Conservation (phyloP, 2,113 vertebrate species). For the Meleagris gallopavo region DNA sequence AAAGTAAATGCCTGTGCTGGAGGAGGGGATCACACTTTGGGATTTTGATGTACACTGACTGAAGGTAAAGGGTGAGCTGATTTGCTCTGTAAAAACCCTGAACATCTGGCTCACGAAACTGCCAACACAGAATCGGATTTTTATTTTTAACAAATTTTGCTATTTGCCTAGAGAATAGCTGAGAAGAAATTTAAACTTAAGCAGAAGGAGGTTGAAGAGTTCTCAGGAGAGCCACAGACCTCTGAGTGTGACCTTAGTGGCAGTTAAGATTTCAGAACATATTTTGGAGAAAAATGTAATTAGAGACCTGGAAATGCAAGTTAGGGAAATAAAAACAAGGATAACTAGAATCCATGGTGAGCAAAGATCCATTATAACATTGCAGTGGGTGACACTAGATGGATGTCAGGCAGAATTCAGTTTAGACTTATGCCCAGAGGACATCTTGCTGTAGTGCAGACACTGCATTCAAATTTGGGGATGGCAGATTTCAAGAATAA, state of each 20-base stretch:
- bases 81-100: neutral
- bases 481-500: neutral
- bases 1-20: neutral
- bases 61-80: neutral
- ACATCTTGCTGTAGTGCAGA: neutral
- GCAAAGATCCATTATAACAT: neutral
- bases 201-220: neutral
- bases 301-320: neutral
- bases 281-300: neutral
- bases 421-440: neutral
- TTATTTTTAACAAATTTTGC: neutral
- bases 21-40: accelerated
- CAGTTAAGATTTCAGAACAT: neutral
- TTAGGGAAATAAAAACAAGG: neutral
- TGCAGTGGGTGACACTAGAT: neutral
- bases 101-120: neutral
- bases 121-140: neutral
- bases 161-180: neutral
- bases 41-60: neutral
- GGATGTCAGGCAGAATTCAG: neutral
- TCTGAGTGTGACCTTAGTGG: neutral
- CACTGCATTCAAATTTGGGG: neutral
- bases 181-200: neutral
- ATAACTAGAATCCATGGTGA: neutral
- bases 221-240: neutral